Evolutionary conservation across 2,113 vertebrate genomes (phyloP), one percentile per base, ranked within the genome.

Genomic region (Ceyx melanurus): DNA sequence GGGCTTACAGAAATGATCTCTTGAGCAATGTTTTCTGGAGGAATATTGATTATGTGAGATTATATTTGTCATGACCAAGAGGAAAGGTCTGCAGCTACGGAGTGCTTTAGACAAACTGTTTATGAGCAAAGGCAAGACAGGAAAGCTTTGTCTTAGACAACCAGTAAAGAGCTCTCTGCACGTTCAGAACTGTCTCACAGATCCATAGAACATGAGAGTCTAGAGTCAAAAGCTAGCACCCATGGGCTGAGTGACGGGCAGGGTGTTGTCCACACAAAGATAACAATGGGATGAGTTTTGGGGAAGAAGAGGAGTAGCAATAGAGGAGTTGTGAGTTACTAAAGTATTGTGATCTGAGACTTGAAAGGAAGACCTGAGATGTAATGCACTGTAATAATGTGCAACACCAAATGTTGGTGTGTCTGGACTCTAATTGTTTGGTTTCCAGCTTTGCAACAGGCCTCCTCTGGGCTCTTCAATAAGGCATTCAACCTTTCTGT

Each of bases 391-490:
- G 9, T 64, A 81, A 71, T n/a, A 74, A 76, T 3, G 40, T 56
- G 9, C 29, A 53, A 29, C 56, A 77, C 82, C 91, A 96, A 93
- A 89, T 92, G 89, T 40, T 93, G 26, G 3, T 51, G 18, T 94
- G 14, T 79, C 43, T 95, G 64, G 9, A 11, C 85, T 91, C 43
- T 65, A 74, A 64, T 60, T 94, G 43, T 93, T 96, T 74, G 54
- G 21, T 92, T 94, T 91, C 16, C 46, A 88, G 54, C 46, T 71
- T 64, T 89, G 72, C 40, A 61, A 31, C 7, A n/a, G 29, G 20
- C 18, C 10, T 77, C 89, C 87, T 89, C n/a, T 91, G 78, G 71
- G 95, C 81, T 92, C 89, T 66, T 77, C 13, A 3, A 58, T 76
- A 89, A 85, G 29, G 29, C 74, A 89, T 58, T 92, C 74, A 94